phyloP scores from a whole-genome alignment of 2,797 vertebrate genomes.

The Monodelphis domestica region DNA sequence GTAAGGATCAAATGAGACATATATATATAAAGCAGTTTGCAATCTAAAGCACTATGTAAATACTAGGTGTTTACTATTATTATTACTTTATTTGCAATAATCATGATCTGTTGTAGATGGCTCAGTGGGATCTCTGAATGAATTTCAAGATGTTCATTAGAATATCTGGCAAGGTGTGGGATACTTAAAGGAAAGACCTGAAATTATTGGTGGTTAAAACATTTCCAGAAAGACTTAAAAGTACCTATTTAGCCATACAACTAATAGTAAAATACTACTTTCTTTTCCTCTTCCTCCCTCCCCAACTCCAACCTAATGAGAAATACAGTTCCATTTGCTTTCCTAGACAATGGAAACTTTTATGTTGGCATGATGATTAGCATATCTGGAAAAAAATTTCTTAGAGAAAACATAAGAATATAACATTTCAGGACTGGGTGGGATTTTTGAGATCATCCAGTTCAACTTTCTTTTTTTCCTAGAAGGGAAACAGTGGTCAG shows the following conservation, averaged over 20 bases:
- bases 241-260: neutral
- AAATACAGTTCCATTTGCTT: neutral
- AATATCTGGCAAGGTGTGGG: neutral
- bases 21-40: neutral
- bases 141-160: neutral
- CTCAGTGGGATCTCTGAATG: neutral
- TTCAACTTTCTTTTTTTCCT: neutral
- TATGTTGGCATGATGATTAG: neutral
- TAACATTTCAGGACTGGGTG: neutral
- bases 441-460: neutral
- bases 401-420: neutral
- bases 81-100: neutral
- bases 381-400: neutral
- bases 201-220: neutral
- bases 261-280: neutral
- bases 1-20: neutral
- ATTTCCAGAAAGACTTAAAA: neutral
- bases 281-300: neutral
- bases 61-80: neutral
- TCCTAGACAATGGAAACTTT: neutral
- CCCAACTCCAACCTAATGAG: too few relatives aligned
- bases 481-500: neutral
- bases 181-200: neutral
- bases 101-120: neutral
- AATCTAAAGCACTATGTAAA: neutral